These are phyloP conservation scores for Osmerus eperlanus DNA, from an alignment of 2,113 vertebrate species.

Conservation along the genomic window DNA sequence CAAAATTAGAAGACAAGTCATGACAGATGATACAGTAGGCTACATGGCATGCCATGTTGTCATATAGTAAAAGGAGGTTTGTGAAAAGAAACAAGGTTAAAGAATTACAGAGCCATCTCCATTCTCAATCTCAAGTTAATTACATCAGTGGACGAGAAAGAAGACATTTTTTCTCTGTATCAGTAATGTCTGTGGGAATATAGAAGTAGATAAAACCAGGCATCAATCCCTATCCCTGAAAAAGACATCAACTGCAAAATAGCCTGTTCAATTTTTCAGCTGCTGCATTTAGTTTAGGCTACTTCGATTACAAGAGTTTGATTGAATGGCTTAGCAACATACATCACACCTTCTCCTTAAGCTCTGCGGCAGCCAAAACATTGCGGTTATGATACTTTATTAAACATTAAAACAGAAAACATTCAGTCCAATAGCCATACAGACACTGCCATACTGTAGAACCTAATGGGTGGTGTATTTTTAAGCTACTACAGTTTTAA, in stretches of 20 bases:
- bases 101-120: conserved; percentile 45
- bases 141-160: conserved; percentile 44
- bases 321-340: too few species aligned
- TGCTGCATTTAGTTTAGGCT: too few species aligned
- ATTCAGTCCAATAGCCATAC: too few species aligned
- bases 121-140: conserved; percentile 13
- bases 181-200: conserved; percentile 21
- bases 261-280: too few species aligned
- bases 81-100: conserved; percentile 68
- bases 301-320: too few species aligned
- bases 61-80: conserved; percentile 12
- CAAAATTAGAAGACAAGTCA: background rate
- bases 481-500: too few species aligned
- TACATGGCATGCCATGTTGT: too few species aligned
- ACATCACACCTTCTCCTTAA: too few species aligned
- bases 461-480: too few species aligned
- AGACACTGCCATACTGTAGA: too few species aligned
- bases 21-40: background rate
- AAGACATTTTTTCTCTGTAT: conserved; percentile 30
- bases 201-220: conserved; percentile 4
- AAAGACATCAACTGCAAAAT: too few species aligned
- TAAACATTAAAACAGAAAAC: background rate
- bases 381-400: background rate
- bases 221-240: conserved; percentile 13
- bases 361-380: too few species aligned